phyloP scores from a whole-genome alignment of 1,140 invertebrate species.

The Leptoteleia sp. region DNA sequence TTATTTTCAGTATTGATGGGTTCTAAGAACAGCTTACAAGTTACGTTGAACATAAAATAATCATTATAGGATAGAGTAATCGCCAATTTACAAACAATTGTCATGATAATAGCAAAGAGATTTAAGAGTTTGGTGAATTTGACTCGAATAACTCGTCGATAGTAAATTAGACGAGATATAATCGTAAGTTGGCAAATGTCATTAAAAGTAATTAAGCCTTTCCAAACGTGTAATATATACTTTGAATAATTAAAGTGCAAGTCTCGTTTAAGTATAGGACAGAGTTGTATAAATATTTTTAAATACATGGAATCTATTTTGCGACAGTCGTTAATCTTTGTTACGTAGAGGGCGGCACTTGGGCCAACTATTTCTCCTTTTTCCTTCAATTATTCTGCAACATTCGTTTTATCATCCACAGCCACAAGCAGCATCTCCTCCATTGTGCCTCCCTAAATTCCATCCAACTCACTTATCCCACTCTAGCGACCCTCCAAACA shows the following conservation, averaged over 20 bases:
- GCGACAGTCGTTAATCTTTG: conserved; percentile 11
- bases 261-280: not conserved
- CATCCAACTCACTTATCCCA: conserved; percentile 2
- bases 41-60: no score
- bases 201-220: not conserved
- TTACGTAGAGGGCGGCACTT: not conserved
- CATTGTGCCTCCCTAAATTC: conserved; percentile 4
- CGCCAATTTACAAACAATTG: no score
- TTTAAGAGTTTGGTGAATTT: not conserved
- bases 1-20: no score
- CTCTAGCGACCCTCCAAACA: conserved; percentile 1
- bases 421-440: no score
- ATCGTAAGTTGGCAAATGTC: conserved; percentile 9
- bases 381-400: no score
- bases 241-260: conserved; percentile 4
- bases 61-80: no score
- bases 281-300: conserved; percentile 31
- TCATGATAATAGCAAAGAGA: not conserved
- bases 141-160: not conserved
- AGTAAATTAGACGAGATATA: conserved; percentile 29
- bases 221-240: conserved; percentile 11
- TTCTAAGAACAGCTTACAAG: no score
- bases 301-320: conserved; percentile 19
- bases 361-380: not conserved
- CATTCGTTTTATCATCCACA: no score